Evolutionary conservation across 2,888 invertebrate genomes (phyloP).

Genomic region (Idaea biselata): DNA sequence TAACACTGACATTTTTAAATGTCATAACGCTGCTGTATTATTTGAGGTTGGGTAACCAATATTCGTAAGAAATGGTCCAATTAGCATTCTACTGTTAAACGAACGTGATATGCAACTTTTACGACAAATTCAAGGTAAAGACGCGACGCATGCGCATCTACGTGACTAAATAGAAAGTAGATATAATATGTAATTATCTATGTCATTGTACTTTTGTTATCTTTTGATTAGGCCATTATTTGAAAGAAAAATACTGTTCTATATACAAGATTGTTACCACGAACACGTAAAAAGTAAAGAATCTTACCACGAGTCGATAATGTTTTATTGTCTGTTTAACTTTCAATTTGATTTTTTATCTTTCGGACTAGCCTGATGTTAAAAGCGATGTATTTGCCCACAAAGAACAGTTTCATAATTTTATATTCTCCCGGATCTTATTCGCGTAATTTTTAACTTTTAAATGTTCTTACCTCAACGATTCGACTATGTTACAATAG

Average conservation of each 20-base stretch:
- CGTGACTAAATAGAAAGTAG: constrained; percentile 1
- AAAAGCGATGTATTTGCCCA: too few species aligned
- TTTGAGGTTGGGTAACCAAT: constrained; percentile 13
- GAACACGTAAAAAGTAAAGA: too few species aligned
- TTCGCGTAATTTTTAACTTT: too few species aligned
- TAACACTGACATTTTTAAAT: constrained; percentile 12
- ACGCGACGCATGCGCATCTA: neutral
- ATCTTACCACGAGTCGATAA: too few species aligned
- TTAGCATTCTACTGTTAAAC: constrained; percentile 18
- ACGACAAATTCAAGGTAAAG: constrained; percentile 5
- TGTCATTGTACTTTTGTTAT: neutral
- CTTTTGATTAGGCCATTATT: neutral
- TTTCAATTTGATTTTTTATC: too few species aligned
- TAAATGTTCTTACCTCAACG: too few species aligned
- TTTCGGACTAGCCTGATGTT: too few species aligned
- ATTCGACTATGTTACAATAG: too few species aligned
- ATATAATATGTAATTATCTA: neutral
- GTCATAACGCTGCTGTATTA: constrained; percentile 11
- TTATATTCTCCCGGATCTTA: too few species aligned
- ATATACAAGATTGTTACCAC: too few species aligned
- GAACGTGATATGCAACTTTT: constrained; percentile 17
- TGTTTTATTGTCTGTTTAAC: too few species aligned
- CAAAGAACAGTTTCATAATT: too few species aligned
- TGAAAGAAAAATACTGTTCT: neutral
- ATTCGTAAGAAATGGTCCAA: constrained; percentile 20